A percentile compares a stretch with the other conserved stretches of the same genome.
Conservation (phyloP, 2,113 vertebrate species). For the Colius striatus region DNA sequence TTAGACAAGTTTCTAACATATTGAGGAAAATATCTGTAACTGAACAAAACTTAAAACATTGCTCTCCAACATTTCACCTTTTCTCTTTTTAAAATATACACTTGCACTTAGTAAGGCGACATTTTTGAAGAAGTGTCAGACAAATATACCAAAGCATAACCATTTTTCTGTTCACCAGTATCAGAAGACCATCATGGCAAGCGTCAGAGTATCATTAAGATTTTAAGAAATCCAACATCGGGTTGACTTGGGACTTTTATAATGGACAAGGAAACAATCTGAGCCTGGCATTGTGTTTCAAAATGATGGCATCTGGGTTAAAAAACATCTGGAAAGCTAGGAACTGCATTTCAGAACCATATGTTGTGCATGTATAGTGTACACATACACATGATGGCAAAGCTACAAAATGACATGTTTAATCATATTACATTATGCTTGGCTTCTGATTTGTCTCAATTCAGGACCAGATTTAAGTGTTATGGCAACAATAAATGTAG, state of each 20-base stretch:
- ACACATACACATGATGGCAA: not conserved
- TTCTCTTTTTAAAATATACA: not conserved
- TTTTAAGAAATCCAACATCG: not conserved
- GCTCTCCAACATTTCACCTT: not conserved
- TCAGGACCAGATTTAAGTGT: not conserved
- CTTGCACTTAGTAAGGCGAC: not conserved
- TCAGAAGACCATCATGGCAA: not conserved
- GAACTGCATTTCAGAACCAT: not conserved
- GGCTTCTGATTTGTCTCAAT: not conserved
- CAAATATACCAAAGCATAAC: not conserved
- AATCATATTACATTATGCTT: not conserved
- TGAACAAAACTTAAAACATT: not conserved
- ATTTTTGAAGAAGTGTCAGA: not conserved
- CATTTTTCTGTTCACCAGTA: not conserved
- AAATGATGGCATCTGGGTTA: accelerated
- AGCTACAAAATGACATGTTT: not conserved
- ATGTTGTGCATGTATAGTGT: accelerated
- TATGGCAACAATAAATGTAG: not conserved
- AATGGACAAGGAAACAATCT: not conserved
- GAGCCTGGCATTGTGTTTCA: not conserved
- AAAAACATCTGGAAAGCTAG: not conserved
- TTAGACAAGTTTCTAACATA: not conserved
- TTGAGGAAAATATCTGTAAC: not conserved
- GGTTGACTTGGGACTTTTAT: not conserved
- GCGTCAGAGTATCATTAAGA: not conserved